A percentile compares a stretch with the other conserved stretches of the same genome.
Evolutionary conservation across 2,113 vertebrate species (phyloP).

Genomic region (Corvus hawaiiensis): DNA sequence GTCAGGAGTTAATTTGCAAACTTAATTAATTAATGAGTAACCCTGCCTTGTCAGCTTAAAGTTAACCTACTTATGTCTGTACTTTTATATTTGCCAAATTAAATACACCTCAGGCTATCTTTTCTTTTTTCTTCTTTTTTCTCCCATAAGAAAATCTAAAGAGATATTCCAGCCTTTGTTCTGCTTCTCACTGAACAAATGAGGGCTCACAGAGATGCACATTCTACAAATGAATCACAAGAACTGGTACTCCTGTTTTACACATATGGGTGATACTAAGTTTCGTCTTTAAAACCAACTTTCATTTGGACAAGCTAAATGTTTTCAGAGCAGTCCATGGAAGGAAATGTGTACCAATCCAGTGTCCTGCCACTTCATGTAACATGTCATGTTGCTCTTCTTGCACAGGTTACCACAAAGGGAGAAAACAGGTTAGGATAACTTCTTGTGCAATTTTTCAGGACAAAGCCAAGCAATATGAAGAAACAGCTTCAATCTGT

Average conservation of each 20-base stretch:
- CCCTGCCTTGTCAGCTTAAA: background rate
- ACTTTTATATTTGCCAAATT: background rate
- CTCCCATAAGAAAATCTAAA: background rate
- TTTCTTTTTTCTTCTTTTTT: background rate
- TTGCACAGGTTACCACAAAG: background rate
- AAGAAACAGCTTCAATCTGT: background rate
- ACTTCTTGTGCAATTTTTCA: background rate
- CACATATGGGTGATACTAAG: background rate
- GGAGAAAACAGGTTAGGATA: background rate
- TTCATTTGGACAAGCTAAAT: background rate
- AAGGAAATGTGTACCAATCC: background rate
- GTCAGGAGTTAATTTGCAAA: background rate
- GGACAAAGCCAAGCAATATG: background rate
- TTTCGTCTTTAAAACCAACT: background rate
- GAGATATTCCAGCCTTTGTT: background rate
- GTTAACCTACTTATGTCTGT: background rate
- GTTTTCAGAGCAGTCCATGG: background rate
- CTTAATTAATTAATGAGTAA: slow-evolving; percentile 20
- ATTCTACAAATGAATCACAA: background rate
- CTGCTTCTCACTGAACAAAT: background rate
- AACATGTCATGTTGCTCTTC: background rate
- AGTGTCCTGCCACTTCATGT: background rate
- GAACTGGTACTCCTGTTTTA: background rate
- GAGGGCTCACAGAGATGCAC: background rate
- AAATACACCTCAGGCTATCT: background rate